A percentile compares a stretch with the other conserved stretches of the same genome.
phyloP scores from a whole-genome alignment of 1,140 invertebrate genomes.

The Kradibia gibbosae region DNA sequence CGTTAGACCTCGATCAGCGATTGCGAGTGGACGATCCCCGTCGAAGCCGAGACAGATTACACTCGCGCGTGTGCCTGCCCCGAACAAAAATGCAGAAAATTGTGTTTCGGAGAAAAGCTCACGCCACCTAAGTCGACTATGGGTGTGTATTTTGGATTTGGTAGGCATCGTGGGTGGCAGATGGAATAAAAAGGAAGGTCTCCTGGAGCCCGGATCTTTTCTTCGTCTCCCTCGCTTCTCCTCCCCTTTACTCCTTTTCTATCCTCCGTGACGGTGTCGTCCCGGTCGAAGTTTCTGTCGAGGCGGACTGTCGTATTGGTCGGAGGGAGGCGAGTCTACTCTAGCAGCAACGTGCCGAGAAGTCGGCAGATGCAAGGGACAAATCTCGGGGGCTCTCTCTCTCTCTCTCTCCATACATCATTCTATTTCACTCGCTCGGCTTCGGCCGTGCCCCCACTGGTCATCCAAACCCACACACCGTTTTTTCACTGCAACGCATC shows the following conservation, averaged over 20 bases:
- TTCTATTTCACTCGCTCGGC: too few species aligned
- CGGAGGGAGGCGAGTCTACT: conserved; percentile 34
- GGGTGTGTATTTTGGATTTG: conserved; percentile 51
- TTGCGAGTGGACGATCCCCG: too few species aligned
- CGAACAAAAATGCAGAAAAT: not conserved
- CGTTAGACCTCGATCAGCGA: too few species aligned
- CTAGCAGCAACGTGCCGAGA: conserved; percentile 11
- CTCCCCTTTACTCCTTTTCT: conserved; percentile 5
- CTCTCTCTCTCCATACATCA: not conserved
- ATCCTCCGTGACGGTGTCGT: conserved; percentile 6
- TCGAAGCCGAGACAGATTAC: too few species aligned
- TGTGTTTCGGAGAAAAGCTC: conserved; percentile 13
- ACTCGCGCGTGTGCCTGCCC: not conserved
- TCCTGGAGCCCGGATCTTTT: conserved; percentile 36
- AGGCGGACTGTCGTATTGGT: conserved; percentile 42
- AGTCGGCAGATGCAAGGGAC: conserved; percentile 42
- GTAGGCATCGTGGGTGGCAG: conserved; percentile 57
- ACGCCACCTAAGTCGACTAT: not conserved
- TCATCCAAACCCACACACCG: not conserved
- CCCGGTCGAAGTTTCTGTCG: not conserved
- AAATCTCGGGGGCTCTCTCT: not conserved
- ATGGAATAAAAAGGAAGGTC: conserved; percentile 54
- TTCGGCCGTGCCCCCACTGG: not conserved
- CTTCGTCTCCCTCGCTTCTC: conserved; percentile 14
- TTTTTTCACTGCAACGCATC: conserved; percentile 5